phyloP scores from a whole-genome alignment of 2,113 vertebrate genomes.

The Gnathonemus longibarbis region DNA sequence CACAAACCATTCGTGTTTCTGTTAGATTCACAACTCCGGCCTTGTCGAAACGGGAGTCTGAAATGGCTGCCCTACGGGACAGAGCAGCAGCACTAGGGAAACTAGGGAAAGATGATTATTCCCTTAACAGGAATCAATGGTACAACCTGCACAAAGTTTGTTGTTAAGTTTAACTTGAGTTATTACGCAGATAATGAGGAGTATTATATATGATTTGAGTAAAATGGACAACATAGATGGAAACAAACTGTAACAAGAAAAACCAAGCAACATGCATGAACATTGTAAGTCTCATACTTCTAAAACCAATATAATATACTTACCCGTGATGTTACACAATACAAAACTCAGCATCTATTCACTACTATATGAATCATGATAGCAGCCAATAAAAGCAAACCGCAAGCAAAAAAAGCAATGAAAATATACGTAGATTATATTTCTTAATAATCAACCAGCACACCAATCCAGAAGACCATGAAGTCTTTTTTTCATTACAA shows the following conservation, averaged over 20 bases:
- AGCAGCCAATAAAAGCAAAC: slow-evolving; percentile 12
- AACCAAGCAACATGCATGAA: slow-evolving; percentile 49
- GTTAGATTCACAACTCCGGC: background rate
- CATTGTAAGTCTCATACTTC: slow-evolving; percentile 48
- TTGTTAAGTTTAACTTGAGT: background rate
- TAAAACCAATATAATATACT: slow-evolving; percentile 23
- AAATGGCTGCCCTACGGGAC: background rate
- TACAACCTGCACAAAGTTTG: background rate
- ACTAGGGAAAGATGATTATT: background rate
- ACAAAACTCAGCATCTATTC: slow-evolving; percentile 22
- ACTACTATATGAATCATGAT: background rate
- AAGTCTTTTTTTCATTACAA: background rate
- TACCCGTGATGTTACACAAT: slow-evolving; percentile 2
- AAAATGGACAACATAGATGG: slow-evolving; percentile 41
- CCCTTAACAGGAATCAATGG: background rate
- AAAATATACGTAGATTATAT: background rate
- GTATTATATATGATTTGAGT: background rate
- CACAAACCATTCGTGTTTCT: background rate
- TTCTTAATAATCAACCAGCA: background rate
- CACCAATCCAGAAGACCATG: background rate
- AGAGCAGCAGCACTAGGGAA: background rate
- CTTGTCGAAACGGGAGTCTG: background rate
- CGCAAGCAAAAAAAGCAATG: background rate
- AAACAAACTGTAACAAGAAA: slow-evolving; percentile 52
- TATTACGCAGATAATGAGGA: background rate